Conservation (phyloP, 2,888 invertebrate genomes). For the Cosmia trapezina region DNA sequence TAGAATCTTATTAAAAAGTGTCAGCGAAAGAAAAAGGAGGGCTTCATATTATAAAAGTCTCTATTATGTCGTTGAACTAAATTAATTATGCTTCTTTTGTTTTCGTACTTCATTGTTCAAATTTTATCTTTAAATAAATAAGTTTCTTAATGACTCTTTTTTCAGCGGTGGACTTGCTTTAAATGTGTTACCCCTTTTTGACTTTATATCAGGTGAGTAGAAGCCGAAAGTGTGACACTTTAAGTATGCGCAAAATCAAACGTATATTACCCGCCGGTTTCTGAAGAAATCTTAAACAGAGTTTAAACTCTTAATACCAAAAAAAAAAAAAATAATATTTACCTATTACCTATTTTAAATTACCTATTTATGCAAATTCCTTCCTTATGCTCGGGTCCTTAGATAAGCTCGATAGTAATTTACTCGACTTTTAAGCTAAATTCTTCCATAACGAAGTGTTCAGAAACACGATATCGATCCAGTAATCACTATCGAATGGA, state of each 20-base stretch:
- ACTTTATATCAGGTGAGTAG: background rate
- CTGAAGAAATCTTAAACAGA: too few species aligned
- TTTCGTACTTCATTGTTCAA: constrained; percentile 33
- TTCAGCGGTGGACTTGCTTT: constrained; percentile 7
- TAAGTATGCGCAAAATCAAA: background rate
- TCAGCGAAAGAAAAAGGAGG: constrained; percentile 80
- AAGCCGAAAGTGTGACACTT: background rate
- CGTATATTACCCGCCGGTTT: background rate
- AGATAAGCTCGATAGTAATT: too few species aligned
- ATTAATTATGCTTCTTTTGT: constrained; percentile 74
- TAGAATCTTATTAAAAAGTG: constrained; percentile 87
- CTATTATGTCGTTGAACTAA: constrained; percentile 75
- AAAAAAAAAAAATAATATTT: too few species aligned
- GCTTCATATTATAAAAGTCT: constrained; percentile 75
- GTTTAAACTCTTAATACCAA: too few species aligned
- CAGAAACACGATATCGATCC: too few species aligned
- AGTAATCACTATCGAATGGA: too few species aligned
- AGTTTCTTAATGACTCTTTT: constrained; percentile 35
- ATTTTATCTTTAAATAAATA: constrained; percentile 49
- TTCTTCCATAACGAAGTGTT: too few species aligned
- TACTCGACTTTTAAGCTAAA: too few species aligned
- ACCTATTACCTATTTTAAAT: too few species aligned
- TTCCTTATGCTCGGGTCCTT: too few species aligned
- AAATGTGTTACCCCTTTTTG: background rate
- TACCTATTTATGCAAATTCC: too few species aligned